These are phyloP conservation scores for Natrix natrix DNA, from an alignment of 2,797 vertebrate genomes.

Conservation along the genomic window DNA sequence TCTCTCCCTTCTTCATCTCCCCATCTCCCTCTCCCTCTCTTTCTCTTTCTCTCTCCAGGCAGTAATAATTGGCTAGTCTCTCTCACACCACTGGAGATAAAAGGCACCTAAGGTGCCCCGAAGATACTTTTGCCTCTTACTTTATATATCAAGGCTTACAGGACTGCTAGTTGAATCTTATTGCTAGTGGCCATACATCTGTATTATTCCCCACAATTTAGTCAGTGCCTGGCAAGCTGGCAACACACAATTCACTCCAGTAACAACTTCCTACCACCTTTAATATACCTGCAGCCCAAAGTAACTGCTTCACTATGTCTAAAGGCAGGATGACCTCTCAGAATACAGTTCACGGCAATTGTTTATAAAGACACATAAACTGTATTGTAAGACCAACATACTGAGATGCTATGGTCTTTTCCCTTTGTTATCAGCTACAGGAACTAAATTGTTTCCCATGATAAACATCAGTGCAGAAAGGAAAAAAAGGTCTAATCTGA, in stretches of 20 bases:
- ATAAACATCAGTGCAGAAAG: neutral
- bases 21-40: accelerated
- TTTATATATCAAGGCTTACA: neutral
- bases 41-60: neutral
- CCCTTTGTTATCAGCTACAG: neutral
- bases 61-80: neutral
- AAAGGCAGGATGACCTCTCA: neutral
- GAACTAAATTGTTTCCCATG: neutral
- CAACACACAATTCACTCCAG: neutral
- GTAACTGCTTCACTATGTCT: neutral
- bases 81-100: neutral
- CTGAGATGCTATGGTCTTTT: neutral
- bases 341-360: neutral
- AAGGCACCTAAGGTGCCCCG: neutral
- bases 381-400: neutral
- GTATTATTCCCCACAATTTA: neutral
- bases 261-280: neutral
- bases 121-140: neutral
- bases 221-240: neutral
- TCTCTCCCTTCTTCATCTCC: accelerated
- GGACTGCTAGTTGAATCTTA: neutral
- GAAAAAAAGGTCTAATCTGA: neutral
- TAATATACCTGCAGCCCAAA: neutral
- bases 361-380: neutral
- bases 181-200: neutral